Conservation (phyloP, 2,888 invertebrate species). For the Drosophila maculinotata region DNA sequence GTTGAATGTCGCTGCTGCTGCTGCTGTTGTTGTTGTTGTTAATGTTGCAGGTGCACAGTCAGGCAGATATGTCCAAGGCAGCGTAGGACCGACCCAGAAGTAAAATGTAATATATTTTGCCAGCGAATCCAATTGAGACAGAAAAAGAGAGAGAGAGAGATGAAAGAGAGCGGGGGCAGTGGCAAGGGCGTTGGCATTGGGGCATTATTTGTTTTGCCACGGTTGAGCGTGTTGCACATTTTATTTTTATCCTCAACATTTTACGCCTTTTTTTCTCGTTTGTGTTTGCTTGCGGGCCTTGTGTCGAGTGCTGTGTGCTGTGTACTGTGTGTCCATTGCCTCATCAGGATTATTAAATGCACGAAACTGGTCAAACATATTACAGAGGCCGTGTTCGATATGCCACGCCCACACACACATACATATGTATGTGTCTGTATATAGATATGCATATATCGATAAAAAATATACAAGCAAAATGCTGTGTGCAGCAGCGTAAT, state of each 20-base stretch:
- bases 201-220: constrained; percentile 25
- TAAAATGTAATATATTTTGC: constrained; percentile 4
- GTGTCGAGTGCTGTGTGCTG: neutral
- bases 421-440: neutral
- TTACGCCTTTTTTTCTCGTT: neutral
- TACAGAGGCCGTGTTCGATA: constrained; percentile 11
- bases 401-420: constrained; percentile 16
- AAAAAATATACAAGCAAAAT: constrained; percentile 19
- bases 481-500: constrained; percentile 53
- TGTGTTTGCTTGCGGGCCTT: neutral
- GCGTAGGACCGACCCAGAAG: neutral
- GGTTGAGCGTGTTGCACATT: constrained; percentile 33
- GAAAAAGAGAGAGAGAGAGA: no score
- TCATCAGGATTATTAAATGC: constrained; percentile 54
- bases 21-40: no score
- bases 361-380: constrained; percentile 49
- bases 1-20: neutral
- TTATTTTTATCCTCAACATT: neutral
- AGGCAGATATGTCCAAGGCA: neutral
- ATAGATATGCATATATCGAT: constrained; percentile 1
- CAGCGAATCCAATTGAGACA: no score
- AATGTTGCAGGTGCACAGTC: constrained; percentile 1
- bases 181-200: neutral
- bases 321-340: constrained; percentile 22
- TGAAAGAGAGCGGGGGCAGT: neutral